A percentile compares a stretch with the other conserved stretches of the same genome.
Evolutionary conservation across 2,113 vertebrate species (phyloP).

Genomic region (Strigops habroptila): DNA sequence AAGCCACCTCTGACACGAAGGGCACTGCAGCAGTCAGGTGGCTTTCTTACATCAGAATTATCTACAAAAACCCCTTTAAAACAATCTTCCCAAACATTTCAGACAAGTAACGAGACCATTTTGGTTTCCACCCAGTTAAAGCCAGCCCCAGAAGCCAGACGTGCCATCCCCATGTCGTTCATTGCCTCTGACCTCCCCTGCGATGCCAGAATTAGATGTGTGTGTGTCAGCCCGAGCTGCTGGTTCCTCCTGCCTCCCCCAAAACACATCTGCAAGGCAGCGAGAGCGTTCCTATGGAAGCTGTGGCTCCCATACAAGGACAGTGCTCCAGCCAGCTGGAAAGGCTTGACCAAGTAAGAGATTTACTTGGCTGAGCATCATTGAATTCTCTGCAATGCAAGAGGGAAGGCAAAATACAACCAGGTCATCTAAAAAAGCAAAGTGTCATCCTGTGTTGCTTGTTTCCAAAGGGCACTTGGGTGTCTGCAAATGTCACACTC

Average conservation of each 20-base stretch:
- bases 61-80: not conserved
- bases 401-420: not conserved
- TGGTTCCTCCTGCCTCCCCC: not conserved
- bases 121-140: not conserved
- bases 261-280: not conserved
- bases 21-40: not conserved
- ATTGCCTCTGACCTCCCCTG: not conserved
- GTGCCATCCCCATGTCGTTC: not conserved
- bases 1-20: not conserved
- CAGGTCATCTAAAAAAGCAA: not conserved
- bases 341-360: conserved; percentile 56
- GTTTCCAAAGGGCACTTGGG: not conserved
- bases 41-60: not conserved
- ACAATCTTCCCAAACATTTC: not conserved
- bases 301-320: conserved; percentile 48
- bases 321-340: conserved; percentile 3
- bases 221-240: not conserved
- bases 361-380: conserved; percentile 44
- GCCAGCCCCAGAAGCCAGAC: conserved; percentile 1
- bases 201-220: not conserved
- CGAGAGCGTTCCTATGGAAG: not conserved
- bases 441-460: not conserved
- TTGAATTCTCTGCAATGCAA: not conserved
- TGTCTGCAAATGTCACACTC: not conserved
- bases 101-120: not conserved